Base-by-base conservation (phyloP, 2,113 vertebrate genomes). In the Hassar affinis region DNA sequence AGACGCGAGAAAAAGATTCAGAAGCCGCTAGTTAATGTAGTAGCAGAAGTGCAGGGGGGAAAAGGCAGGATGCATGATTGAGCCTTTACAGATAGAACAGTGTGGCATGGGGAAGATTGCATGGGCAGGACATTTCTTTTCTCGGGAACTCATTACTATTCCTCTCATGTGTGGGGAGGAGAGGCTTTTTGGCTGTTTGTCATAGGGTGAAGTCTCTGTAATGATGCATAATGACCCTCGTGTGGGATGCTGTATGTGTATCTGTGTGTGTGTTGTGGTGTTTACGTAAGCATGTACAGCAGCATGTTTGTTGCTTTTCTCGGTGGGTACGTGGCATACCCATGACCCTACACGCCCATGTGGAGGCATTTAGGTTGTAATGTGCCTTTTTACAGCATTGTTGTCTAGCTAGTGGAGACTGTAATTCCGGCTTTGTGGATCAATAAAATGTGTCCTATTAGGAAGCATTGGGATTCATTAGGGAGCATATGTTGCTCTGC, bases 381-480 rank as follows among this genome's bases (percentile, higher is more conserved):
- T 81, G 61, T 71, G 62, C 27, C 15, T 20, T 59, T 57, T 56
- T 64, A 51, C 35, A 27, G 56, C 52, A 35, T 14, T 88, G 85
- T 68, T 75, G 52, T 45, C 79, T 85, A 85, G 87, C 83, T 80
- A 38, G 82, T 80, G 83, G 68, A 59, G 85, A 87, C 81, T 86
- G 83, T 87, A 89, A 88, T 91, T 87, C 87, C 83, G 87, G 89
- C 82, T 89, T 89, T 92, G 89, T 87, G 83, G 89, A 91, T 92
- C 91, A 91, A 93, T 90, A 90, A 82, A 88, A 85, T 79, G 5
- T 86, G 82, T 86, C 90, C 86, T 89, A 87, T 90, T 90, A 86
- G 78, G 89, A 90, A 90, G 82, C 85, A 89, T 92, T 92, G 86
- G 85, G 79, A 85, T 91, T 90, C 86, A 90, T 94, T 93, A 93